phyloP scores from a whole-genome alignment of 2,797 vertebrate genomes.

The Pangasius larnaudii region DNA sequence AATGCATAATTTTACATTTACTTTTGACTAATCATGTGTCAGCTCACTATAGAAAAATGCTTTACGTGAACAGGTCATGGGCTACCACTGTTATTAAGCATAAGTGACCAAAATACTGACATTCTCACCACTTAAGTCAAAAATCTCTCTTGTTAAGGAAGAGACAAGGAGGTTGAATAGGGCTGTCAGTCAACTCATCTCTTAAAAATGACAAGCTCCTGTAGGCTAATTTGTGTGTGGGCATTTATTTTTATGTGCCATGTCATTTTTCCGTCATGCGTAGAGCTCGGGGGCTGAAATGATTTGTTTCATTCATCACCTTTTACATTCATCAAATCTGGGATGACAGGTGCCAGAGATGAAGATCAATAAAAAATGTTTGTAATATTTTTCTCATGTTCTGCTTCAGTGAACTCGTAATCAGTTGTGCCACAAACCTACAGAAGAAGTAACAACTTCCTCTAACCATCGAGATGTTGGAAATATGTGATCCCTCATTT shows the following conservation, averaged over 20 bases:
- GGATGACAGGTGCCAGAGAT: neutral
- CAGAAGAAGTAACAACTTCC: conserved; percentile 10
- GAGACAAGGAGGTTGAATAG: neutral
- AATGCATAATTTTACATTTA: conserved; percentile 13
- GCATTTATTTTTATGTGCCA: neutral
- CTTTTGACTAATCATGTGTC: conserved; percentile 15
- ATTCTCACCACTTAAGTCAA: neutral
- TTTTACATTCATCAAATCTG: neutral
- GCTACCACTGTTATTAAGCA: conserved; percentile 11
- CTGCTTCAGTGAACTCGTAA: neutral
- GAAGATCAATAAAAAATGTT: neutral
- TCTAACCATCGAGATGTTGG: neutral
- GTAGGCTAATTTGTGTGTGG: neutral
- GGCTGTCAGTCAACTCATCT: neutral
- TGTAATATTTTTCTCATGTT: neutral
- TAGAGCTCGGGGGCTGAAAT: neutral
- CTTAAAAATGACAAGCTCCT: neutral
- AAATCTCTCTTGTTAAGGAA: neutral
- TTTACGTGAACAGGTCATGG: neutral
- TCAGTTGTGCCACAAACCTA: neutral
- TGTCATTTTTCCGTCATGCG: neutral
- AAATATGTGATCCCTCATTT: conserved; percentile 12
- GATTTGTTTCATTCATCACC: neutral
- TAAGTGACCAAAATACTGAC: conserved; percentile 13
- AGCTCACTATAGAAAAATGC: neutral